Evolutionary conservation across 1,140 invertebrate species (phyloP), one percentile per base, ranked within the genome.

Genomic region (Chelonus insularis): DNA sequence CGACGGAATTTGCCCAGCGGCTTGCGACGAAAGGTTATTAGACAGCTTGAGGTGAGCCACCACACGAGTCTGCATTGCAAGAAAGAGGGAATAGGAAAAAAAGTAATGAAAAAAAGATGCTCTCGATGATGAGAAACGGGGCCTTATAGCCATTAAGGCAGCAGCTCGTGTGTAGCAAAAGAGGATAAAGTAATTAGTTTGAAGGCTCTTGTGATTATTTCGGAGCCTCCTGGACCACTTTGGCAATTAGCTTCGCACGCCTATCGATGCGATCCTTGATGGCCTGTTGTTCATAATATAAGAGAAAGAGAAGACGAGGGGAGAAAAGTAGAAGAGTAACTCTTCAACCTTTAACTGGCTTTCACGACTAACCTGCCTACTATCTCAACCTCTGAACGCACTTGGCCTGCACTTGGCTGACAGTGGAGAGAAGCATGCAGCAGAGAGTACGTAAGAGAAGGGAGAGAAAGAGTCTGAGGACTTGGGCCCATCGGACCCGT

Each of bases 161-260:
- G 36, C 52, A 34, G 36, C 52, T 59, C 55, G 59, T 50, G 61
- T 64, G 52, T 71, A 37, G 11, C 39, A 47, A 18, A n/a, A 41
- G 65, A 63, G 68, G 64, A 75, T 75, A 69, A 75, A 76, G 72
- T 75, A 76, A 75, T 76, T 75, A 75, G 68, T 66, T 65, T 62
- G 64, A 36, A 55, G 68, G 71, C 51, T 43, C 54, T 55, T 25
- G 61, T 63, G 62, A 62, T 68, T 56, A 47, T 36, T 60, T 50
- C 45, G 36, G 23, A 21, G 36, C 23, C 47, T 62, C n/a, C 61
- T 67, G 55, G 48, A 25, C 58, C 63, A 72, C 68, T 72, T 69
- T 71, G 66, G 55, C 73, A 74, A 76, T 76, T 76, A 72, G 71
- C 65, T 62, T 67, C 66, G 70, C 41, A 60, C 39, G 29, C 41